Conservation (phyloP, 2,113 vertebrate species). For the Pelodiscus sinensis region DNA sequence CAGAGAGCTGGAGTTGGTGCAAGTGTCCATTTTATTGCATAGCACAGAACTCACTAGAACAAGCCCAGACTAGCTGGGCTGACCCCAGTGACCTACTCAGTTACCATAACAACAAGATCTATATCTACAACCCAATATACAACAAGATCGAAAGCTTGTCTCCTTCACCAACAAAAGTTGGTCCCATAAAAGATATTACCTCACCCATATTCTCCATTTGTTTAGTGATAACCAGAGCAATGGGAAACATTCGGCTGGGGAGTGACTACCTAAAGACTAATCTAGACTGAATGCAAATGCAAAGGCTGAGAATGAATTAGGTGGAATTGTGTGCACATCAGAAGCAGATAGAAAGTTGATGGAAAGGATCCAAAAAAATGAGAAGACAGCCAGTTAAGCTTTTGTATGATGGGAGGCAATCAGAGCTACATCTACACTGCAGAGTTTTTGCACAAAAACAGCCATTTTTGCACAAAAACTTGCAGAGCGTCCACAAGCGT, state of each 20-base stretch:
- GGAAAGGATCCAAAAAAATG: not conserved
- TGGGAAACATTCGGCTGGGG: not conserved
- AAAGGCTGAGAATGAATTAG: not conserved
- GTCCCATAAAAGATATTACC: not conserved
- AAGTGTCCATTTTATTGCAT: no score
- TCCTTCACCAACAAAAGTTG: not conserved
- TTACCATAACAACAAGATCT: no score
- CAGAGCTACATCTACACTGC: not conserved
- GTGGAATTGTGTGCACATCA: not conserved
- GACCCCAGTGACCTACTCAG: no score
- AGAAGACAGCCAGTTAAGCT: not conserved
- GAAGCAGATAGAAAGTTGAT: fast-evolving
- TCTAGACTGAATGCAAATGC: not conserved
- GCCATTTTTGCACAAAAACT: no score
- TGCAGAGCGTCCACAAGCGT: no score
- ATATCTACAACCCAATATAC: no score
- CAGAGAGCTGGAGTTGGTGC: no score
- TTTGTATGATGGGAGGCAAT: not conserved
- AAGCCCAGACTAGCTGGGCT: no score
- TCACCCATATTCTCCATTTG: not conserved
- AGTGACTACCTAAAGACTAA: not conserved
- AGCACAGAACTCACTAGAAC: no score
- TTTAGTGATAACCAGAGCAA: not conserved
- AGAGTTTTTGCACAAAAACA: no score
- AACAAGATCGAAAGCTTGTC: no score